Evolutionary conservation across 2,797 vertebrate species (phyloP).

Genomic region (Siniperca obscura): DNA sequence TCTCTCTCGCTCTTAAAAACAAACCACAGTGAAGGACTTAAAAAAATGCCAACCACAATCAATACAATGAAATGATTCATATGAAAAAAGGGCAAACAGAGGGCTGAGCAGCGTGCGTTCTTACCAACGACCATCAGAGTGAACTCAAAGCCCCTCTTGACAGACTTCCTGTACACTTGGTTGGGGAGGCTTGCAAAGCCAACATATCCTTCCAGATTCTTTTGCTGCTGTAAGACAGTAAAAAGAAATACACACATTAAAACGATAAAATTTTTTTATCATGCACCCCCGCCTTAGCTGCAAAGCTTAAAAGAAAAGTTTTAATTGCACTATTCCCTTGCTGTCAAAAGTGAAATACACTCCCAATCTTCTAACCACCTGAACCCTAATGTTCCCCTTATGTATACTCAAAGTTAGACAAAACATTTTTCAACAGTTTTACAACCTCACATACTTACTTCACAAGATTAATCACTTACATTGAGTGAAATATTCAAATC

Average conservation of each 20-base stretch:
- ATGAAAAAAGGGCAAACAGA: slow-evolving; percentile 51
- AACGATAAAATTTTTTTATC: slow-evolving; percentile 5
- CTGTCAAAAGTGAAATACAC: neutral
- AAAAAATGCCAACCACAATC: slow-evolving; percentile 61
- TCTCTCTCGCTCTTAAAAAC: slow-evolving; percentile 28
- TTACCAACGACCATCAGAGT: slow-evolving; percentile 99
- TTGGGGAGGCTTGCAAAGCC: slow-evolving; percentile 99
- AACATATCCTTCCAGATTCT: slow-evolving; percentile 99
- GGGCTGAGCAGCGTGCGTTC: slow-evolving; percentile 66
- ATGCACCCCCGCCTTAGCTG: neutral
- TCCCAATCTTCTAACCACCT: neutral
- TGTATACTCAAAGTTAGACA: neutral
- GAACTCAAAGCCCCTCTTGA: slow-evolving; percentile 99
- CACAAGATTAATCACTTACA: neutral
- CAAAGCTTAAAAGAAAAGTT: slow-evolving; percentile 1
- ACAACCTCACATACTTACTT: neutral
- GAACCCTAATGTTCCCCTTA: neutral
- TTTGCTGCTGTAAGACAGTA: slow-evolving; percentile 90
- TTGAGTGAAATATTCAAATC: neutral
- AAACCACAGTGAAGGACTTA: slow-evolving; percentile 54
- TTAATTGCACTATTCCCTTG: neutral
- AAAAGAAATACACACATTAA: slow-evolving; percentile 32
- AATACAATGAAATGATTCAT: slow-evolving; percentile 74
- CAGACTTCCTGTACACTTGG: slow-evolving; percentile 99
- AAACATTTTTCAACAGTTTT: neutral